These are phyloP conservation scores for Saturnia pavonia DNA, from an alignment of 2,888 invertebrate genomes.

Conservation along the genomic window DNA sequence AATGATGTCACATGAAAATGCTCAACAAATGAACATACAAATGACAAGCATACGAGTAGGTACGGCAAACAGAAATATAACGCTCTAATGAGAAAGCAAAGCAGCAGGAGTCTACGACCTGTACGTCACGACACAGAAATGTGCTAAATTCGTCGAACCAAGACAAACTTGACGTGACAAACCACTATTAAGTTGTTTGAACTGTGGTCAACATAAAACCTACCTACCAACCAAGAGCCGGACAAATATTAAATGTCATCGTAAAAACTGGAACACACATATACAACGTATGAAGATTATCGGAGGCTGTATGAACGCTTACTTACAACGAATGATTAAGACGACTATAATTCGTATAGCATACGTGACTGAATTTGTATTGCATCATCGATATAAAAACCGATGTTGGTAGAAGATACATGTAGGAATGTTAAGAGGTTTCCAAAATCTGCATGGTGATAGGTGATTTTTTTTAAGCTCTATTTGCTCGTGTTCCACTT, in stretches of 20 bases:
- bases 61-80: constrained; percentile 59
- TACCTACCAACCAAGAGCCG: constrained; percentile 24
- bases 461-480: too few species aligned
- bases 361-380: constrained; percentile 23
- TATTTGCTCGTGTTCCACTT: too few species aligned
- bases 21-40: constrained; percentile 14
- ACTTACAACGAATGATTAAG: not conserved
- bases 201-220: constrained; percentile 35
- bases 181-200: constrained; percentile 65
- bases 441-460: not conserved
- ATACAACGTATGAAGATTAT: constrained; percentile 29
- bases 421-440: not conserved
- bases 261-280: constrained; percentile 43
- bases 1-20: constrained; percentile 15
- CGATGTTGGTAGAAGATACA: not conserved
- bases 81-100: constrained; percentile 75
- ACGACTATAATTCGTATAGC: constrained; percentile 19
- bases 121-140: constrained; percentile 61
- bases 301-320: constrained; percentile 1
- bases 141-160: constrained; percentile 72
- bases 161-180: constrained; percentile 70
- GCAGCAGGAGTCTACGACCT: constrained; percentile 66
- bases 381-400: constrained; percentile 21
- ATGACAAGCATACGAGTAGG: constrained; percentile 24
- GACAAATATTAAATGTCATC: constrained; percentile 49